A percentile compares a stretch with the other conserved stretches of the same genome.
Conservation (phyloP, 2,113 vertebrate genomes). For the Aspidoscelis tigris region DNA sequence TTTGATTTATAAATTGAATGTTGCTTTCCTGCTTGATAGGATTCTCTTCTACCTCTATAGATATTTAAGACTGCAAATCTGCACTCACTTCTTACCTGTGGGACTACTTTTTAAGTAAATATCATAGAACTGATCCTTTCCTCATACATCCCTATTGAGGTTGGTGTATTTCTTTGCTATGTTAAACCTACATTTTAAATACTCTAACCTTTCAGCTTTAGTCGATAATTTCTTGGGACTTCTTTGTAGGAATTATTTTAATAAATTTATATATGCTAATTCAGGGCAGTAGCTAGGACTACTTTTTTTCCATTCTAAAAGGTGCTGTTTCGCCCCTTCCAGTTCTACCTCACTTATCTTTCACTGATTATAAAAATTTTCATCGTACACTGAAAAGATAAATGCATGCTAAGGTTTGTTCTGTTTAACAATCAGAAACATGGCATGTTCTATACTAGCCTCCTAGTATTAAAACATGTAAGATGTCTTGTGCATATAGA, state of each 20-base stretch:
- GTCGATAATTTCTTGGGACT: neutral
- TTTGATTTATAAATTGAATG: too few species aligned
- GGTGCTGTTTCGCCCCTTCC: neutral
- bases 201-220: neutral
- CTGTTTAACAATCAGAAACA: neutral
- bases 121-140: neutral
- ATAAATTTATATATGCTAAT: neutral
- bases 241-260: neutral
- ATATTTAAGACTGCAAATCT: neutral
- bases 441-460: neutral
- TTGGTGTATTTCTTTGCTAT: neutral
- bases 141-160: too few species aligned
- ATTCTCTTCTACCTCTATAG: neutral
- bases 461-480: neutral
- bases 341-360: slow-evolving; percentile 3
- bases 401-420: neutral
- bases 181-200: neutral
- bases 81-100: too few species aligned
- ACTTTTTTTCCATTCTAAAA: neutral
- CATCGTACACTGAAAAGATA: neutral
- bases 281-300: too few species aligned
- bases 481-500: neutral
- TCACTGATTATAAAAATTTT: neutral
- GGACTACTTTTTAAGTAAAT: neutral
- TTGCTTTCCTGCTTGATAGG: neutral